A percentile compares a stretch with the other conserved stretches of the same genome.
These are phyloP conservation scores for Gambelia wislizenii DNA, from an alignment of 2,797 vertebrate species.

Conservation along the genomic window DNA sequence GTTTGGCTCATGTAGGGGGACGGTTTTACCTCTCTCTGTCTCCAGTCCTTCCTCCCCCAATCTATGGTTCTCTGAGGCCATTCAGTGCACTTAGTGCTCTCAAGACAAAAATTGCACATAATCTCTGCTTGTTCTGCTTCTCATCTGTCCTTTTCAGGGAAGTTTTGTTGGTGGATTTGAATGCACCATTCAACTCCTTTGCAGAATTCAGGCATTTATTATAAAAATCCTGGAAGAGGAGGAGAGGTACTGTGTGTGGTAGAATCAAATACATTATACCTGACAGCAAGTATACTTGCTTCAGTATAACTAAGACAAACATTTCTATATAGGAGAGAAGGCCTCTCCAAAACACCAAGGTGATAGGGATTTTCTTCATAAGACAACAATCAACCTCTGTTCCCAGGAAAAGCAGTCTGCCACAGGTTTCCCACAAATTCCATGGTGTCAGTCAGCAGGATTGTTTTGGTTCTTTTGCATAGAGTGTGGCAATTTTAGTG, in stretches of 20 bases:
- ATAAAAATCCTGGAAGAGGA: neutral
- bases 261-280: neutral
- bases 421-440: neutral
- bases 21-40: neutral
- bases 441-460: neutral
- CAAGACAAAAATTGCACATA: neutral
- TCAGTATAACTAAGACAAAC: neutral
- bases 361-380: too few species aligned
- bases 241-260: neutral
- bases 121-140: neutral
- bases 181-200: neutral
- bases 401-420: neutral
- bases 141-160: neutral
- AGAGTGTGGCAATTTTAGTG: neutral
- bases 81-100: neutral
- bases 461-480: slow-evolving; percentile 5
- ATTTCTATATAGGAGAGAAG: neutral
- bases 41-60: neutral
- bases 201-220: neutral
- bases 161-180: neutral
- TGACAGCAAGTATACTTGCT: neutral
- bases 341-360: too few species aligned
- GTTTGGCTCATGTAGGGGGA: too few species aligned
- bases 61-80: neutral
- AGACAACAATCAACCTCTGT: neutral